Evolutionary conservation across 2,888 invertebrate species (phyloP), one percentile per base, ranked within the genome.

Genomic region (Sylvicola cinctus): DNA sequence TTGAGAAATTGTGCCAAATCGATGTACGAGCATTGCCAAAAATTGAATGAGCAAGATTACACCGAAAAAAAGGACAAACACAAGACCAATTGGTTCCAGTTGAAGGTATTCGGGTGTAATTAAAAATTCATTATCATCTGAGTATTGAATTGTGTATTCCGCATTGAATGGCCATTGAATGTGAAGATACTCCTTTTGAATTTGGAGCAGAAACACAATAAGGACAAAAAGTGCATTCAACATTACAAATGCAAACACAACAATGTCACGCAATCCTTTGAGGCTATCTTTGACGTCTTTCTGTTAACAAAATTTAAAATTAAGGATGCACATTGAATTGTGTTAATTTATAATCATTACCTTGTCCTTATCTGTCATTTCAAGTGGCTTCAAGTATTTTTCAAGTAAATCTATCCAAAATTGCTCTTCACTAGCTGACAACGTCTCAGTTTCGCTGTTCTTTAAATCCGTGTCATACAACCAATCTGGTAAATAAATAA

Each of bases 361-460:
- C 50, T 70, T 63, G 46, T 70, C 65, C 36, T 65, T 61, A 41
- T 69, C 64, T 44, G 75, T 68, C 29, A 70, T 66, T 41, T 71
- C 71, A 33, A 81, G 62, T 1, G 85, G 84, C 44, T 69, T 62
- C 14, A 87, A 60, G 52, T 87, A 83, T 47, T 71, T 71, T 31
- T 68, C 67, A 34, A 87, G 71, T 34, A 87, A 55, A 34, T 74
- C 72, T 36, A 65, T 65, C 83, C 84, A 88, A 56, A 88, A 88
- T 14, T 58, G 56, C 32, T 66, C 66, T 52, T 88, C 85, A 29
- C 65, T 58, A 11, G 66, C 62, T 0, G 66, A 56, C 28, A 87
- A 55, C 45, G 68, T 70, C 27, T 71, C 70, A 3, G 74, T 63
- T 32, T 71, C 68, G 1, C 77, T 76, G 39, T 68, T 63, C 31